Evolutionary conservation across 1,140 invertebrate genomes (phyloP).

Genomic region (Tetraneura akinire): DNA sequence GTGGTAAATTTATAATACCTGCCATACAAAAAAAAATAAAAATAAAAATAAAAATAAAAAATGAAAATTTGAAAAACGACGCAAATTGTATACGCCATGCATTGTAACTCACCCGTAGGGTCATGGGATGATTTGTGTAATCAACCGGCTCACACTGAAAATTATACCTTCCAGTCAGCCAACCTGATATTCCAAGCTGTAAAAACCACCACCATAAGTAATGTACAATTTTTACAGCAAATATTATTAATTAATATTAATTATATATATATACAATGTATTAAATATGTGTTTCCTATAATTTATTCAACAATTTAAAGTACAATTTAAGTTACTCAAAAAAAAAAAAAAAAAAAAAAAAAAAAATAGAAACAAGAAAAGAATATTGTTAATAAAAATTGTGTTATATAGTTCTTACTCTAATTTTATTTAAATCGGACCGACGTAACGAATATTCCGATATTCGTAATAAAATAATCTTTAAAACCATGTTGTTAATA

Average conservation of each 20-base stretch:
- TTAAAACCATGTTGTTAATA: not conserved
- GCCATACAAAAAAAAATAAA: slow-evolving; percentile 20
- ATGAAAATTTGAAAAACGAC: slow-evolving; percentile 49
- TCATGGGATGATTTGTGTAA: slow-evolving; percentile 85
- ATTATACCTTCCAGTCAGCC: slow-evolving; percentile 89
- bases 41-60: slow-evolving; percentile 42
- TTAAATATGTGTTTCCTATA: not conserved
- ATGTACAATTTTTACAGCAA: slow-evolving; percentile 46
- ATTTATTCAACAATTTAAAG: not conserved
- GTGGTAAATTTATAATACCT: not conserved
- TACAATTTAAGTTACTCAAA: slow-evolving; percentile 4
- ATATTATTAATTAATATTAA: slow-evolving; percentile 8
- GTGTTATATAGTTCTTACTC: not conserved
- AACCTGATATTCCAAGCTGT: slow-evolving; percentile 81
- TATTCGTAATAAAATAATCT: not conserved
- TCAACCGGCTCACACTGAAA: slow-evolving; percentile 93
- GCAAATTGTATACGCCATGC: slow-evolving; percentile 20
- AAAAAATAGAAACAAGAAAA: no score
- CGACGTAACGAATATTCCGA: not conserved
- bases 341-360: not conserved
- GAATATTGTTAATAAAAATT: not conserved
- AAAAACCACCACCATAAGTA: slow-evolving; percentile 60
- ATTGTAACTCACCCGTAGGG: slow-evolving; percentile 82
- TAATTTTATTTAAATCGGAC: not conserved
- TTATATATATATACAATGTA: not conserved